Conservation (phyloP, 2,888 invertebrate species). For the Sialis lutaria region DNA sequence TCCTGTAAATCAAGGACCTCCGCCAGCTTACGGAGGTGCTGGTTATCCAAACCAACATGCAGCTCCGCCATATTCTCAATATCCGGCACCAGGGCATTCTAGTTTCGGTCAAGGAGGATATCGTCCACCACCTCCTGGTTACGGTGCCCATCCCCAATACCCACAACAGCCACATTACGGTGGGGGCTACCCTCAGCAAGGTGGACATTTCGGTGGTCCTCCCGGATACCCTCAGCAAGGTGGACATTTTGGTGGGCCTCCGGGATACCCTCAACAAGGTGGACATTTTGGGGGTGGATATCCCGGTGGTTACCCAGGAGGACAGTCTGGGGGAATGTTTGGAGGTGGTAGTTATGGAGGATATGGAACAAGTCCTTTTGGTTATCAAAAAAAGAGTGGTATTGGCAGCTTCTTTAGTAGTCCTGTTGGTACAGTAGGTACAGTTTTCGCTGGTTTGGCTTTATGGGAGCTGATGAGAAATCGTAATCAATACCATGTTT, state of each 20-base stretch:
- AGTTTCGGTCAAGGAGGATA: background rate
- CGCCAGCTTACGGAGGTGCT: conserved; percentile 2
- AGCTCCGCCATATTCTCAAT: conserved; percentile 1
- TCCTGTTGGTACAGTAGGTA: background rate
- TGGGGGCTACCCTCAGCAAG: conserved; percentile 1
- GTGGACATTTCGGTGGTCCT: background rate
- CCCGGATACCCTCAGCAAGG: conserved; percentile 6
- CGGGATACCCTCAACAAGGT: conserved; percentile 3
- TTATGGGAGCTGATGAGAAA: conserved; percentile 5
- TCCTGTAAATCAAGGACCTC: background rate
- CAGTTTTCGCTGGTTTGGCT: conserved; percentile 2
- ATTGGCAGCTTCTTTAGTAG: background rate
- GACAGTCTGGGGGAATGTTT: background rate
- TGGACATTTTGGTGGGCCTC: conserved; percentile 1
- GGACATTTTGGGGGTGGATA: background rate
- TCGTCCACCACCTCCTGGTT: conserved; percentile 1
- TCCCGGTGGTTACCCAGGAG: conserved; percentile 8
- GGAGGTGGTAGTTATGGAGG: background rate
- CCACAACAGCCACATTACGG: background rate
- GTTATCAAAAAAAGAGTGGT: background rate
- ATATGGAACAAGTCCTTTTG: conserved; percentile 1
- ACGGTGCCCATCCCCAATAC: conserved; percentile 1
- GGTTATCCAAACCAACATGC: background rate
- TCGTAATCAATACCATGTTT: conserved; percentile 2
- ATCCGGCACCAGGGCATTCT: background rate